Percentiles rank a stretch among this genome's conserved stretches.
Evolutionary conservation across 2,797 vertebrate genomes (phyloP).

Genomic region (Lophura swinhoii): DNA sequence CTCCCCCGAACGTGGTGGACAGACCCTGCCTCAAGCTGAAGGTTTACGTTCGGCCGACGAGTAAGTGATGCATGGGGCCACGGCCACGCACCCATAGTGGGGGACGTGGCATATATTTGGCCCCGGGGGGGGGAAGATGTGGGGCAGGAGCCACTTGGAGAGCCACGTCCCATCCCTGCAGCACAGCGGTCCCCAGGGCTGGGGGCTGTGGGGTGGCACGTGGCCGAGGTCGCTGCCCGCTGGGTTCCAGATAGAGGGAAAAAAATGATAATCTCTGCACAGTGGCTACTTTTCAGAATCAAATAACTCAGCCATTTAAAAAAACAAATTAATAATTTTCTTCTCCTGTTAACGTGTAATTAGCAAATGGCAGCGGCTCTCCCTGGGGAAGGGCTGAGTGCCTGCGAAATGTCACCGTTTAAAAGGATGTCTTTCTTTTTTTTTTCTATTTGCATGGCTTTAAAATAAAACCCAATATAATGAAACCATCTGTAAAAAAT

Average conservation of each 20-base stretch:
- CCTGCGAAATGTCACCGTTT: constrained; percentile 46
- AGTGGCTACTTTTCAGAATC: constrained; percentile 23
- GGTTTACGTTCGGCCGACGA: constrained; percentile 91
- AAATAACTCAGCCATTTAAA: constrained; percentile 63
- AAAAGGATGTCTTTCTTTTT: constrained; percentile 24
- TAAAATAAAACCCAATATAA: constrained; percentile 35
- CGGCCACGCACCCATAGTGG: no score
- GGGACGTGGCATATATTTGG: background rate
- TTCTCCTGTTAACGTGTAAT: constrained; percentile 70
- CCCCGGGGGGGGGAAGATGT: background rate
- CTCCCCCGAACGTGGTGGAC: constrained; percentile 86
- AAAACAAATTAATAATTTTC: constrained; percentile 77
- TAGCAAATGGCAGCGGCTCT: constrained; percentile 67
- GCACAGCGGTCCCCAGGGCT: background rate
- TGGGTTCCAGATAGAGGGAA: background rate
- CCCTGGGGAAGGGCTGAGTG: constrained; percentile 49
- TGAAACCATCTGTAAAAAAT: constrained; percentile 32
- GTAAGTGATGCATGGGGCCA: constrained; percentile 77
- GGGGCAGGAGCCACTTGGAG: background rate
- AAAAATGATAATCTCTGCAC: background rate
- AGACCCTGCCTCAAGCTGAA: constrained; percentile 91
- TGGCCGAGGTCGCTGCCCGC: background rate
- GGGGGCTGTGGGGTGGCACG: no score
- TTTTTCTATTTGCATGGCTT: background rate
- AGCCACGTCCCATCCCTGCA: no score